Evolutionary conservation across 1,140 invertebrate genomes (phyloP), one percentile per base, ranked within the genome.

Genomic region (Calycopis cecrops): DNA sequence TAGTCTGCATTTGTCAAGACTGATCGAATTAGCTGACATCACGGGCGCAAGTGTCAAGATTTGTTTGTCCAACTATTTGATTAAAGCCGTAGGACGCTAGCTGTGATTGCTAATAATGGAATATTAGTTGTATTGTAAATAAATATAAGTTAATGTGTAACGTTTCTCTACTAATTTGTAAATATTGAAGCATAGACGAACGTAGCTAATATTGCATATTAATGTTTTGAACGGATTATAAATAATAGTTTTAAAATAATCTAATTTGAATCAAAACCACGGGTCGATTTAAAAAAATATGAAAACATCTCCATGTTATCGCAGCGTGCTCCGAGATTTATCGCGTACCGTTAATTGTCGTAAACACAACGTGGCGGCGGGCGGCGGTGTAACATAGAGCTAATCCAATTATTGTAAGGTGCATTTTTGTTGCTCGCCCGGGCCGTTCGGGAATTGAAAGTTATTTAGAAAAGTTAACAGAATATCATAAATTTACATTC

Each of bases 401-500:
- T 42, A 52, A 52, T n/a, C 11, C 35, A 17, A 8, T 42, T 17
- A 28, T 6, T 2, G 28, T 52, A 52, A 52, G 59, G 62, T 56
- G 51, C 52, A 61, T 61, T 59, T 65, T 61, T 51, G 59, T 54
- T 52, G 59, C 17, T 48, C 55, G 52, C 44, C 59, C 53, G 53
- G 57, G 53, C 63, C 34, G 65, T 76, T 71, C 73, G 57, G 60
- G 61, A 73, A 76, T 76, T 69, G 72, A 73, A 79, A 75, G 69
- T 66, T 67, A 72, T 79, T 78, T 74, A 73, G 64, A 63, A 71
- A 68, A 63, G 59, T 70, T 75, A 77, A 73, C 76, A 82, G 70
- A 73, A 78, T 63, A 64, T 65, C 70, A 77, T 83, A 78, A 83
- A 79, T 83, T 77, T 67, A 77, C 71, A 74, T 80, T 77, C 71